Evolutionary conservation across 2,888 invertebrate genomes (phyloP).

Genomic region (Melieria omissa): DNA sequence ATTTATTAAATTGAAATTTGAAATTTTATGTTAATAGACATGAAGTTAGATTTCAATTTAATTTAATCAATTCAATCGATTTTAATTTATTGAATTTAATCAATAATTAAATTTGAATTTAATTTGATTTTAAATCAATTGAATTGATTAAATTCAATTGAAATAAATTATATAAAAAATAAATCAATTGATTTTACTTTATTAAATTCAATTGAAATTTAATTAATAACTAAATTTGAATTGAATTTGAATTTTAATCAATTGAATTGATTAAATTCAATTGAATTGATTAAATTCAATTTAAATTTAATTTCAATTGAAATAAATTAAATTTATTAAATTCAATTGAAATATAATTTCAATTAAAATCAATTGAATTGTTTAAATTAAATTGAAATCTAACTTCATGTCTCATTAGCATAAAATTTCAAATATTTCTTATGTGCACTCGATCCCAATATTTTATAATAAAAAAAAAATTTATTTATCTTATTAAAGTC

Average conservation of each 20-base stretch:
- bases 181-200: neutral
- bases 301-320: conserved; percentile 8
- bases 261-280: neutral
- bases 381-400: neutral
- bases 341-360: neutral
- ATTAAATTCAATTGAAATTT: neutral
- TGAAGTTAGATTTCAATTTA: too few relatives aligned
- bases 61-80: neutral
- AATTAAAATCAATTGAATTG: conserved; percentile 1
- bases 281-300: conserved; percentile 3
- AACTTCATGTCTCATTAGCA: too few relatives aligned
- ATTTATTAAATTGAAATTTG: conserved; percentile 8
- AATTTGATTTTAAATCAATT: neutral
- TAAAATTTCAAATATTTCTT: neutral
- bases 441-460: neutral
- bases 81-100: conserved; percentile 17
- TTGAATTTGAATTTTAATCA: neutral
- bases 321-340: neutral
- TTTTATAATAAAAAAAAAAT: neutral
- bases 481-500: neutral
- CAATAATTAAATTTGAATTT: neutral
- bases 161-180: conserved; percentile 8
- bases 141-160: neutral
- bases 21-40: too few relatives aligned
- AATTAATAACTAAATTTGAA: conserved; percentile 20